Evolutionary conservation across 2,113 vertebrate genomes (phyloP).

Genomic region (Elaphurus davidianus): DNA sequence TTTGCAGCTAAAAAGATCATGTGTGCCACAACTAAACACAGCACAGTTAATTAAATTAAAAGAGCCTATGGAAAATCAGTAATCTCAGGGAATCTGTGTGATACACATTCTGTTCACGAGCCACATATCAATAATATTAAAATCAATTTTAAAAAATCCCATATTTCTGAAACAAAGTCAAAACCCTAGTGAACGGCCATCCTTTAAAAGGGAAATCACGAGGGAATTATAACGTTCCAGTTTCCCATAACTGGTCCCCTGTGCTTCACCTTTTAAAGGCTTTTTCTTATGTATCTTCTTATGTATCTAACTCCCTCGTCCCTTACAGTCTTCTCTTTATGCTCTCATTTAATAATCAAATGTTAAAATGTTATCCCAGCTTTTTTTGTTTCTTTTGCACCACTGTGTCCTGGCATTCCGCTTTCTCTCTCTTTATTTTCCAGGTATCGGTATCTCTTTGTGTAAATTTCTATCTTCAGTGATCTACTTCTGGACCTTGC

Average conservation of each 20-base stretch:
- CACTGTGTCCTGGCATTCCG: background rate
- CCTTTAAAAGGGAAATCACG: background rate
- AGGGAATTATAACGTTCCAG: background rate
- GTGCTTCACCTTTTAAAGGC: background rate
- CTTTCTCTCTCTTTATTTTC: background rate
- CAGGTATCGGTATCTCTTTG: background rate
- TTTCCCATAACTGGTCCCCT: background rate
- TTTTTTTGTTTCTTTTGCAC: background rate
- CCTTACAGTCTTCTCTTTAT: background rate
- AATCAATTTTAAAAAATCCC: background rate
- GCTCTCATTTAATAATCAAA: background rate
- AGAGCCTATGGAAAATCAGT: background rate
- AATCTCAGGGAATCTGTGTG: background rate
- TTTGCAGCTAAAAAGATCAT: background rate
- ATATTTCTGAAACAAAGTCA: background rate
- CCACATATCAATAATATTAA: background rate
- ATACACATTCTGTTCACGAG: background rate
- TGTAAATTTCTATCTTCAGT: background rate
- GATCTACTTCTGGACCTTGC: background rate
- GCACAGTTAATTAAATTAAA: background rate
- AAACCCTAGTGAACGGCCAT: background rate
- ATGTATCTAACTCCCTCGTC: background rate
- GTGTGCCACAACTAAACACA: background rate
- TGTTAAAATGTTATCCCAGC: background rate
- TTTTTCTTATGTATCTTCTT: background rate